Percentiles rank a stretch among this genome's conserved stretches.
Conservation (phyloP, 2,113 vertebrate genomes). For the Galeopterus variegatus region DNA sequence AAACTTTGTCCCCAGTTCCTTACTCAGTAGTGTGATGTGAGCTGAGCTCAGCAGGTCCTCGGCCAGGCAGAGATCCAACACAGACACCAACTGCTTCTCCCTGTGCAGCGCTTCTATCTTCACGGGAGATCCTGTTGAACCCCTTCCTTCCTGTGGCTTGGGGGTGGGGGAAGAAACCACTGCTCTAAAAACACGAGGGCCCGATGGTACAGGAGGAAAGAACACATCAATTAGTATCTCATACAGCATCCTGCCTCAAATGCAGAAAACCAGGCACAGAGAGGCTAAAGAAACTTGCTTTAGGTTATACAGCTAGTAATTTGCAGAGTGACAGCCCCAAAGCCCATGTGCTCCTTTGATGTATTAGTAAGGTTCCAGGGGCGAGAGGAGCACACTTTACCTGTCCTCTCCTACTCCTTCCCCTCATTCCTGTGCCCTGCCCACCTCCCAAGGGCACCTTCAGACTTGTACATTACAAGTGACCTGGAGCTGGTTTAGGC, state of each 20-base stretch:
- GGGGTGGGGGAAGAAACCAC: too few species aligned
- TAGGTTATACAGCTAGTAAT: background rate
- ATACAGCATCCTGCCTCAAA: background rate
- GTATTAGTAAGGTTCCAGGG: background rate
- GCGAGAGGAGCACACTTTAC: background rate
- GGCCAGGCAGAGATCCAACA: too few species aligned
- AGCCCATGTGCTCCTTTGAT: background rate
- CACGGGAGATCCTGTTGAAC: too few species aligned
- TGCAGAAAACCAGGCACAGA: background rate
- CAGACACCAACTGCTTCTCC: background rate
- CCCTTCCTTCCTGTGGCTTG: background rate
- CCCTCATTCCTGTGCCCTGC: background rate
- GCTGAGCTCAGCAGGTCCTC: background rate
- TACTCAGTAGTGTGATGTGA: too few species aligned
- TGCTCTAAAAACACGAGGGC: background rate
- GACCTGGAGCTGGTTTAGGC: background rate
- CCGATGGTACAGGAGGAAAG: background rate
- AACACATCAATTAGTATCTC: background rate
- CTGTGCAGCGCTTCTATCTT: background rate
- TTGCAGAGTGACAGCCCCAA: background rate
- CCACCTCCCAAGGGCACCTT: background rate
- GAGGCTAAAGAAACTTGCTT: background rate
- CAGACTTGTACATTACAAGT: too few species aligned
- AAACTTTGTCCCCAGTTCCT: background rate
- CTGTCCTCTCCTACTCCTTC: background rate